phyloP scores from a whole-genome alignment of 2,888 invertebrate species.

The Cylloceria caligata region DNA sequence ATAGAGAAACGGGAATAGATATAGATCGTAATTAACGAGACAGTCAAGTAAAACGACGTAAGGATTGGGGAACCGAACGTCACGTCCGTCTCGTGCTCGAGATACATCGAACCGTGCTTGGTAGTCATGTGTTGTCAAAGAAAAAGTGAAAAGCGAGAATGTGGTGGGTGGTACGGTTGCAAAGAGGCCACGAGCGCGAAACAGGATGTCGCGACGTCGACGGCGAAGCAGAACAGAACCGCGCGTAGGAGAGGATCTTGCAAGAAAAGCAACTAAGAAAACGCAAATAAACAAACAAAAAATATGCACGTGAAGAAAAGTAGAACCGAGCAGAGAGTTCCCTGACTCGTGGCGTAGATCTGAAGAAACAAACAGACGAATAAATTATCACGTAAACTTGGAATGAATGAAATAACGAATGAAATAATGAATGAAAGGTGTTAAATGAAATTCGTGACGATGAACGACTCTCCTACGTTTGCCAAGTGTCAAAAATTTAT shows the following conservation, averaged over 20 bases:
- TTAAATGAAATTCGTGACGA: constrained; percentile 36
- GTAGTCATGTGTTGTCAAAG: constrained; percentile 62
- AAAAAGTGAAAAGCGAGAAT: constrained; percentile 49
- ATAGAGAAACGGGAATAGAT: background rate
- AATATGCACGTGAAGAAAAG: constrained; percentile 68
- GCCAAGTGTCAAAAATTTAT: background rate
- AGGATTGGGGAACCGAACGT: constrained; percentile 15
- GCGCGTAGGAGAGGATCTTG: constrained; percentile 70
- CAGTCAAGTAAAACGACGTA: background rate
- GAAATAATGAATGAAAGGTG: constrained; percentile 59
- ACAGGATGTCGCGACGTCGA: constrained; percentile 68
- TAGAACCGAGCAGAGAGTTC: constrained; percentile 67
- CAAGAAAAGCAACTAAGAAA: constrained; percentile 55
- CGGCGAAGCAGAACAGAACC: constrained; percentile 54
- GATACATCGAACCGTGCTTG: constrained; percentile 49
- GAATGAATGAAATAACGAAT: constrained; percentile 37
- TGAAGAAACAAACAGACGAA: constrained; percentile 51
- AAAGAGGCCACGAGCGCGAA: constrained; percentile 55
- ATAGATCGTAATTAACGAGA: constrained; percentile 24
- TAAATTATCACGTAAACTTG: constrained; percentile 42
- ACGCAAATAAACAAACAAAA: constrained; percentile 36
- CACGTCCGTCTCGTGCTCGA: constrained; percentile 45
- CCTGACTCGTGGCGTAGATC: constrained; percentile 63
- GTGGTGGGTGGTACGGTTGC: constrained; percentile 20
- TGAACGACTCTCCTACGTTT: background rate